Percentiles rank a stretch among this genome's conserved stretches.
These are phyloP conservation scores for Falco novaeseelandiae DNA, from an alignment of 2,797 vertebrate genomes.

Conservation along the genomic window DNA sequence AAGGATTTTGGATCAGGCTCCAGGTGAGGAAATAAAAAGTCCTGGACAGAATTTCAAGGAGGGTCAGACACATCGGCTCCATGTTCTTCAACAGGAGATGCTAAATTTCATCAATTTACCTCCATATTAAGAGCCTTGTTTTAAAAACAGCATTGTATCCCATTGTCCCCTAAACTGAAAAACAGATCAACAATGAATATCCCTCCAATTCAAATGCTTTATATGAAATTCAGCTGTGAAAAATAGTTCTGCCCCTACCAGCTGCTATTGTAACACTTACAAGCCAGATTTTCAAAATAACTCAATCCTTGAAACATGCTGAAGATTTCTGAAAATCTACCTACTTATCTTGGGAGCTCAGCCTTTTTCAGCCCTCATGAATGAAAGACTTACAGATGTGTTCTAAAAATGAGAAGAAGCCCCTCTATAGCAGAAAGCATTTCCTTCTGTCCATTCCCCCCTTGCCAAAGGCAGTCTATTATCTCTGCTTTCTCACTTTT, in stretches of 20 bases:
- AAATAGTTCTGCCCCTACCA: not conserved
- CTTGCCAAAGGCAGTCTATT: not conserved
- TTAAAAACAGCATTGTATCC: not conserved
- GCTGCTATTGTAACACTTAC: not conserved
- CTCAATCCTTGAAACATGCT: not conserved
- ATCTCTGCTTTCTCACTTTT: not conserved
- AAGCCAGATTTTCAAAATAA: not conserved
- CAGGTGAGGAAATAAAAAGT: not conserved
- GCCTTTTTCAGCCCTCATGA: not conserved
- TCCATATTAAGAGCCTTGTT: not conserved
- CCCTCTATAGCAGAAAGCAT: not conserved
- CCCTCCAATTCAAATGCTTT: not conserved
- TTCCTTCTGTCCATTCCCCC: not conserved
- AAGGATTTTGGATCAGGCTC: not conserved
- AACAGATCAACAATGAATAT: not conserved
- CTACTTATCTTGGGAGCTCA: not conserved
- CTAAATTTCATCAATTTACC: not conserved
- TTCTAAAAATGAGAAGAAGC: not conserved
- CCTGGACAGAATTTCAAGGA: not conserved
- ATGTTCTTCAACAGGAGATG: not conserved
- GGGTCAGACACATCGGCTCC: not conserved
- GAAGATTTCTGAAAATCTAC: not conserved
- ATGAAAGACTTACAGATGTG: not conserved
- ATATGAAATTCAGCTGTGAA: not conserved
- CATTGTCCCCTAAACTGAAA: not conserved